Percentiles rank a stretch among this genome's conserved stretches.
These are phyloP conservation scores for Spermophilus dauricus DNA, from an alignment of 2,113 vertebrate species.

Conservation along the genomic window DNA sequence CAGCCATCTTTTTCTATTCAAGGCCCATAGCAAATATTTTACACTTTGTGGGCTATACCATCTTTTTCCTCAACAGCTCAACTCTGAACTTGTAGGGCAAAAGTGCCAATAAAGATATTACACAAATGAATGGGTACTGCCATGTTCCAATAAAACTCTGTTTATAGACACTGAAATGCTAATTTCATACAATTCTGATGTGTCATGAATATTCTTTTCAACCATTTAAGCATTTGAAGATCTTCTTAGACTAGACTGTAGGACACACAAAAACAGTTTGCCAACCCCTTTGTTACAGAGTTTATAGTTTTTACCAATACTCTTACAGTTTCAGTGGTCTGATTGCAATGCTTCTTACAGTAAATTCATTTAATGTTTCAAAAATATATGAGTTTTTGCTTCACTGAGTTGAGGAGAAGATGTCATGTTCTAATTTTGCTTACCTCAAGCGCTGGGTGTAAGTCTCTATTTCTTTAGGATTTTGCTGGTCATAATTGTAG, in stretches of 20 bases:
- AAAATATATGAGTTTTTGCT: neutral
- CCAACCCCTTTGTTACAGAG: neutral
- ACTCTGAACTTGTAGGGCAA: neutral
- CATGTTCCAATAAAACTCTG: neutral
- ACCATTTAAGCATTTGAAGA: neutral
- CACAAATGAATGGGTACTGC: neutral
- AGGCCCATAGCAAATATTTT: neutral
- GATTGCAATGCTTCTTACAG: neutral
- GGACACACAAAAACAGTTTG: neutral
- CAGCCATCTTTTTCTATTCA: neutral
- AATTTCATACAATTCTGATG: neutral
- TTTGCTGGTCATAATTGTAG: neutral
- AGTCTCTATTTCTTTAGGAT: neutral
- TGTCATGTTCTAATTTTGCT: neutral
- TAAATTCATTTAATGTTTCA: neutral
- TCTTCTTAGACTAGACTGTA: neutral
- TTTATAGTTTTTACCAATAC: neutral
- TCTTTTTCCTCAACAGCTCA: neutral
- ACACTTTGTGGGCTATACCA: neutral
- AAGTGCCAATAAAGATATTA: neutral
- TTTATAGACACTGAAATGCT: neutral
- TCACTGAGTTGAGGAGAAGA: neutral
- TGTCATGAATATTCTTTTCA: neutral
- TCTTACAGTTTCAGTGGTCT: neutral
- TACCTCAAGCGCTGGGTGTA: neutral